Base-by-base conservation (phyloP, 2,797 vertebrate species). In the Mus caroli region DNA sequence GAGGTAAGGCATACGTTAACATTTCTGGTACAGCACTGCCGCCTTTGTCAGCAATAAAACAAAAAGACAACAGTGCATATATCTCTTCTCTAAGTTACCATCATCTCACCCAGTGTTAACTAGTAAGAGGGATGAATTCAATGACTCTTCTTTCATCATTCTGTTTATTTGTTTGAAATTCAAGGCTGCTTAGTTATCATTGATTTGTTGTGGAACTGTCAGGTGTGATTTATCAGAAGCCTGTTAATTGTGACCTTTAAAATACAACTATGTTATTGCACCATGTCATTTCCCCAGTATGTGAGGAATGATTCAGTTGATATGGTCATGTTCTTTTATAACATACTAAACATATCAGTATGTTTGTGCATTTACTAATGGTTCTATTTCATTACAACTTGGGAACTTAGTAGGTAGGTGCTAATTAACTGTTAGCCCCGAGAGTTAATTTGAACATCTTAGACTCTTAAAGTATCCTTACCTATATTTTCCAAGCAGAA, bases 161-260 rank as follows among this genome's bases (percentile, higher is more conserved):
- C 69, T 97, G 80, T 97, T 98, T 97, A 96, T 93, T 97, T 96
- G 84, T 96, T 97, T 98, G 90, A 97, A 97, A 96, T 80, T 97
- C 94, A 91, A 97, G 71, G 92, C 96, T 97, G 77, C 97, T 98
- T 97, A 97, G 96, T 97, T 97, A 92, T 97, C 97, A 78, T 90
- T 94, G 93, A 97, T 93, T 97, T 77, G 40, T 92, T 93, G 0
- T 94, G 77, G 82, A 79, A 46, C 82, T 98, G 97, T 98, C 97
- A 96, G 90, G 88, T 94, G 89, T 98, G 97, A 98, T 98, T 98
- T 98, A 97, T 97, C 97, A 97, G 87, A 97, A 88, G 56, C 80
- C 96, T 97, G 73, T 91, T 98, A 97, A 60, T 87, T 14, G 62
- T 98, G 98, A 98, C 98, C 97, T 98, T 98, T 98, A 96, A 98